Evolutionary conservation across 2,797 vertebrate species (phyloP).

Genomic region (Myiotriccus ornatus): DNA sequence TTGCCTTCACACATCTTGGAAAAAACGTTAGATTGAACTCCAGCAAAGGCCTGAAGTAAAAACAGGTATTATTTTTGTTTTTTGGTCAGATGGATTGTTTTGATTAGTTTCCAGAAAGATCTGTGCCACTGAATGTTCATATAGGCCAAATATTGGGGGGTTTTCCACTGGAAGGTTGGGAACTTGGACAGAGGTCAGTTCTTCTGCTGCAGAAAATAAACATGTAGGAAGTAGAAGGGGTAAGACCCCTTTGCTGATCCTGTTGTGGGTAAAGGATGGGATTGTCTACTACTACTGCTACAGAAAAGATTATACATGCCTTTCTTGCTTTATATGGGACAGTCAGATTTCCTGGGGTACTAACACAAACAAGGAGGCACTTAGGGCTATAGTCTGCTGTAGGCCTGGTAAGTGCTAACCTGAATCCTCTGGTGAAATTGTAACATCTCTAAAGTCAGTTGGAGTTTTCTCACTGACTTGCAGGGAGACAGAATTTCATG

Average conservation of each 20-base stretch:
- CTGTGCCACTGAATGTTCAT: neutral
- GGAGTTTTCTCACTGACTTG: neutral
- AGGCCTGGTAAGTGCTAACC: neutral
- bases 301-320: neutral
- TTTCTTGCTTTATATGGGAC: neutral
- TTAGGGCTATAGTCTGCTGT: neutral
- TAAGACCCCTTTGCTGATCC: neutral
- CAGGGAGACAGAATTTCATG: neutral
- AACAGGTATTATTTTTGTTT: neutral
- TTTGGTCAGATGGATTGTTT: neutral
- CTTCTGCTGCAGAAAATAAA: neutral
- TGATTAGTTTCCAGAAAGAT: neutral
- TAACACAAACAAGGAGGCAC: neutral
- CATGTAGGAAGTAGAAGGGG: fast-evolving
- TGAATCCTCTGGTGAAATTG: neutral
- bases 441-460: neutral
- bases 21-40: neutral
- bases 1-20: neutral
- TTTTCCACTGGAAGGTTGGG: neutral
- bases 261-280: neutral
- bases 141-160: neutral
- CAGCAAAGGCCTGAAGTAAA: neutral
- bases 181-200: neutral
- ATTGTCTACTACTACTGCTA: neutral
- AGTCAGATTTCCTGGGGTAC: neutral